phyloP scores from a whole-genome alignment of 1,140 invertebrate species.

The Drosophila prosaltans region DNA sequence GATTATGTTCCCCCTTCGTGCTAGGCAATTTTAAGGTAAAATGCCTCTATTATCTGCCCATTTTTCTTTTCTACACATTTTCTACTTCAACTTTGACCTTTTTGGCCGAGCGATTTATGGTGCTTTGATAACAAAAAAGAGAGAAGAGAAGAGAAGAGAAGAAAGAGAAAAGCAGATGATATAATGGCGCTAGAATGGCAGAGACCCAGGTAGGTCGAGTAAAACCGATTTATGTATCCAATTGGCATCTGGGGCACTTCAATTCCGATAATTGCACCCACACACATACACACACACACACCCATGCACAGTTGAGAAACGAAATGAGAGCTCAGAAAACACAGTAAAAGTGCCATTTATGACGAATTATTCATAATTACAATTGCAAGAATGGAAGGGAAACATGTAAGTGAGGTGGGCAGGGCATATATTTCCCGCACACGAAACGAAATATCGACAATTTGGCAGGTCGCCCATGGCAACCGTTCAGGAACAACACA shows the following conservation, averaged over 20 bases:
- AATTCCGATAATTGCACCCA: conserved; percentile 72
- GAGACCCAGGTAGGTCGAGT: conserved; percentile 11
- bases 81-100: conserved; percentile 51
- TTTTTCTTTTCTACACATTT: conserved; percentile 4
- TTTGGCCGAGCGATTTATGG: conserved; percentile 47
- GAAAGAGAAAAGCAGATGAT: conserved; percentile 22
- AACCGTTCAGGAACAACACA: conserved; percentile 70
- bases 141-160: not conserved
- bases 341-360: conserved; percentile 63
- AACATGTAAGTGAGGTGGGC: not conserved
- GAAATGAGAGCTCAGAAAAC: conserved; percentile 6
- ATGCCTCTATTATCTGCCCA: not conserved
- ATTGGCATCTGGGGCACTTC: conserved; percentile 54
- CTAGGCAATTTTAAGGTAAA: not conserved
- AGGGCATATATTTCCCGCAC: conserved; percentile 25
- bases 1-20: not conserved
- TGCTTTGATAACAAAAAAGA: conserved; percentile 32
- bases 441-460: conserved; percentile 68
- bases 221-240: conserved; percentile 41
- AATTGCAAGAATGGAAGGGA: conserved; percentile 51
- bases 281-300: conserved; percentile 15
- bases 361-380: conserved; percentile 77
- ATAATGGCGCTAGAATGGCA: conserved; percentile 36
- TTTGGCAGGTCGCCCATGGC: conserved; percentile 75
- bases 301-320: not conserved